A percentile compares a stretch with the other conserved stretches of the same genome.
Evolutionary conservation across 2,113 vertebrate species (phyloP).

Genomic region (Nanorana parkeri): DNA sequence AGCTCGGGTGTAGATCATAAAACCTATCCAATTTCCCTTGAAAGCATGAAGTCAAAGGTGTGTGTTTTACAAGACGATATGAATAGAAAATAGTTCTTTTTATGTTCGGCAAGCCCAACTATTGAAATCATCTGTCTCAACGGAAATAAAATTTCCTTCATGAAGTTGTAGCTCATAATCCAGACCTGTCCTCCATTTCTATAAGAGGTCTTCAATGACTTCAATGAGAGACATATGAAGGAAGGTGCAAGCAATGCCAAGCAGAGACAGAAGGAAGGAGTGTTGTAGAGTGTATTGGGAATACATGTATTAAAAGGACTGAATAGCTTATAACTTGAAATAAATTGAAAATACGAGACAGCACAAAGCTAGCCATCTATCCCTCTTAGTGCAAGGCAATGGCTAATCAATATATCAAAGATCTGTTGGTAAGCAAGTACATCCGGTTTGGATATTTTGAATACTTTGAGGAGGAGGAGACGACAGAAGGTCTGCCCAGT

Average conservation of each 20-base stretch:
- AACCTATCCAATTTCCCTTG: conserved; percentile 36
- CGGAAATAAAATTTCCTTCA: conserved; percentile 48
- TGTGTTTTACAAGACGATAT: conserved; percentile 29
- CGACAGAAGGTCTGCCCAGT: too few species aligned
- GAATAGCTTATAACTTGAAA: too few species aligned
- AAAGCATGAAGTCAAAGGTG: conserved; percentile 44
- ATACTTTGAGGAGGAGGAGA: too few species aligned
- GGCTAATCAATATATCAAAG: too few species aligned
- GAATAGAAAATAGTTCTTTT: background rate
- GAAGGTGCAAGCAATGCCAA: too few species aligned
- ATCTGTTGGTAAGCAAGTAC: too few species aligned
- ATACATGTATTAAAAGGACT: background rate
- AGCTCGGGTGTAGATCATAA: conserved; percentile 58
- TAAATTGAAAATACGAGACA: too few species aligned
- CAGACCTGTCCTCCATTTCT: background rate
- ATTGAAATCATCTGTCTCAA: conserved; percentile 33
- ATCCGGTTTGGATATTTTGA: too few species aligned
- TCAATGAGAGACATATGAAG: background rate
- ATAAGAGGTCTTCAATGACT: background rate
- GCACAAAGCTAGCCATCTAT: too few species aligned
- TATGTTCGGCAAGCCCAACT: conserved; percentile 42
- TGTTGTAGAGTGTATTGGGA: too few species aligned
- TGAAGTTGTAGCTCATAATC: conserved; percentile 57
- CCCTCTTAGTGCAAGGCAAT: too few species aligned
- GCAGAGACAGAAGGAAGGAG: too few species aligned